phyloP scores from a whole-genome alignment of 1,140 invertebrate genomes.

The Drosophila serrata region DNA sequence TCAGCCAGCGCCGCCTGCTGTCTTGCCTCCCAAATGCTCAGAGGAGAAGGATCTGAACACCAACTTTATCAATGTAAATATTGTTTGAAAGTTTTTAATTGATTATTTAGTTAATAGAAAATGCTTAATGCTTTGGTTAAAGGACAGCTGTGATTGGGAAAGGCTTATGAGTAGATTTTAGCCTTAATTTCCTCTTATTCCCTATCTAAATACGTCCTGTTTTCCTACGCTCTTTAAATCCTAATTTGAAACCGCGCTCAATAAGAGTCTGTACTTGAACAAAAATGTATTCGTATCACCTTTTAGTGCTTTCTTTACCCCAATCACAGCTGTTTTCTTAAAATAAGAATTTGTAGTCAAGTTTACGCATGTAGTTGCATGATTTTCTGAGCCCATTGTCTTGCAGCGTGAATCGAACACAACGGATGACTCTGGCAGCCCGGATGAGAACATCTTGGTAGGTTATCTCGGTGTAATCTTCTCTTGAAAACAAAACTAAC shows the following conservation, averaged over 20 bases:
- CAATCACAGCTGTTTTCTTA: constrained; percentile 1
- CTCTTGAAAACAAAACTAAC: constrained; percentile 54
- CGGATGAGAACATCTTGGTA: constrained; percentile 87
- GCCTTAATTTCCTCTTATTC: neutral
- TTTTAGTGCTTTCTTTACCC: neutral
- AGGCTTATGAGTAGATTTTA: neutral
- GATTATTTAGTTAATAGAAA: neutral
- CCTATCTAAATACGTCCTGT: neutral
- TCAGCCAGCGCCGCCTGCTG: constrained; percentile 48
- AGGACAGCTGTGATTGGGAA: constrained; percentile 9
- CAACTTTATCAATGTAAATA: constrained; percentile 87
- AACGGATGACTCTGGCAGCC: constrained; percentile 85
- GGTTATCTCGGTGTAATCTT: constrained; percentile 56
- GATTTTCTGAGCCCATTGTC: constrained; percentile 34
- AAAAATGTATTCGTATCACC: neutral
- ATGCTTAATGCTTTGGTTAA: neutral
- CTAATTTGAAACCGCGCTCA: too few species aligned
- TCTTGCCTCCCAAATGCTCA: constrained; percentile 78
- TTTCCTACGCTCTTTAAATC: too few species aligned
- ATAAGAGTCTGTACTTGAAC: too few species aligned
- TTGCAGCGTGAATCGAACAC: constrained; percentile 63
- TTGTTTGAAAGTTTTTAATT: neutral
- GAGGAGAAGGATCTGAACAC: constrained; percentile 87
- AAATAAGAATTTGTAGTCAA: constrained; percentile 10
- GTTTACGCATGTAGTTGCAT: constrained; percentile 64